Conservation (phyloP, 2,888 invertebrate genomes). For the Nephrotoma appendiculata region DNA sequence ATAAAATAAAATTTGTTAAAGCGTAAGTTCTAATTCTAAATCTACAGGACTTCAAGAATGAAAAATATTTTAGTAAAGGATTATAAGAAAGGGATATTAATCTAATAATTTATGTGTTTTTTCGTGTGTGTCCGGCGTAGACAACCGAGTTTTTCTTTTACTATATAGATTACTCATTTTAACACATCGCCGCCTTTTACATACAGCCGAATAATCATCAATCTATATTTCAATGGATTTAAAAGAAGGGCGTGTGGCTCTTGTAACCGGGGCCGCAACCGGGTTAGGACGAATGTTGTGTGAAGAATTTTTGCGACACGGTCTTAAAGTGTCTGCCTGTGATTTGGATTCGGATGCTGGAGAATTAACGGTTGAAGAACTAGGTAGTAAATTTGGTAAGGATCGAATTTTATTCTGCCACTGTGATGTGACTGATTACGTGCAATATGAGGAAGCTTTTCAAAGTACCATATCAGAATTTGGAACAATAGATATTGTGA, state of each 20-base stretch:
- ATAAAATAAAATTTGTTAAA: background rate
- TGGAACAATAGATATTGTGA: slow-evolving; percentile 59
- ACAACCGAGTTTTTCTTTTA: background rate
- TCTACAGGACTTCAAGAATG: background rate
- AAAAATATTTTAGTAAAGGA: background rate
- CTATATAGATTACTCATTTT: background rate
- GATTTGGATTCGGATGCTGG: slow-evolving; percentile 57
- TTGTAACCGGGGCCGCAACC: slow-evolving; percentile 58
- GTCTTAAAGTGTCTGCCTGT: slow-evolving; percentile 61
- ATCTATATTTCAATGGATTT: slow-evolving; percentile 40
- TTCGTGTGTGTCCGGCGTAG: background rate
- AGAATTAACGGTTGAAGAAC: slow-evolving; percentile 48
- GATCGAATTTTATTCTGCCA: slow-evolving; percentile 56
- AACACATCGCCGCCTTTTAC: background rate
- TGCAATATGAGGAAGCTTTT: slow-evolving; percentile 64
- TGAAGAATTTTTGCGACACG: slow-evolving; percentile 54
- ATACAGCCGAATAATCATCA: background rate
- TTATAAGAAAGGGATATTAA: background rate
- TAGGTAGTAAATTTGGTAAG: slow-evolving; percentile 48
- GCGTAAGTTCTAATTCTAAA: background rate
- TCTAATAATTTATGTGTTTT: background rate
- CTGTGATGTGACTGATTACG: slow-evolving; percentile 65
- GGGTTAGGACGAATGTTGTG: slow-evolving; percentile 60
- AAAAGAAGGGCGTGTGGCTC: slow-evolving; percentile 51
- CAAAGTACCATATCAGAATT: slow-evolving; percentile 55